phyloP scores from a whole-genome alignment of 2,113 vertebrate species.

The Oceanodroma tethys region DNA sequence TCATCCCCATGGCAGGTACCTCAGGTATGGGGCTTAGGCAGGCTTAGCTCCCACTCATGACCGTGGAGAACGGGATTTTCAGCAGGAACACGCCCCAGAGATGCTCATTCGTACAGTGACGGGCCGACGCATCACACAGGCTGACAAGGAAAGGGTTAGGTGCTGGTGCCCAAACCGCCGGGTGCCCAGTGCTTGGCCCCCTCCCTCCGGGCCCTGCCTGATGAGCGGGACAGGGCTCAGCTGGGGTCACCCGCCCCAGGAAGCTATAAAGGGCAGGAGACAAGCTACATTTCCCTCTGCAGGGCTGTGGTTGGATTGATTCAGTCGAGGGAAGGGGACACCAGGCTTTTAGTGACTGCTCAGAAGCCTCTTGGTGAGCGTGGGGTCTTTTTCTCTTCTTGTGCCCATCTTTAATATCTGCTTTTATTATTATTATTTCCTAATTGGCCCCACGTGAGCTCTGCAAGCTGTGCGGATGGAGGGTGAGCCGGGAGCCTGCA shows the following conservation, averaged over 20 bases:
- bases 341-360: background rate
- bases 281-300: rapidly evolving
- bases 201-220: background rate
- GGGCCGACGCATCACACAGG: rapidly evolving
- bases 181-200: background rate
- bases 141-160: background rate
- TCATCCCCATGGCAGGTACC: rapidly evolving
- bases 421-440: background rate
- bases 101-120: rapidly evolving
- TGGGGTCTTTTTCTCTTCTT: background rate
- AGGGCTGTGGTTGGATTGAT: background rate
- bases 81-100: background rate
- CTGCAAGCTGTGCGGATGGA: background rate
- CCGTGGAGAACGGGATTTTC: rapidly evolving
- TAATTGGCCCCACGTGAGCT: rapidly evolving
- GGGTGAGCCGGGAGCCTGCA: background rate
- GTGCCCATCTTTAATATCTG: background rate
- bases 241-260: background rate
- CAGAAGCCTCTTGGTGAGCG: background rate
- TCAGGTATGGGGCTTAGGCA: background rate
- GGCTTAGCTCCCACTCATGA: background rate
- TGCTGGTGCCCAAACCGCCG: background rate
- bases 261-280: background rate
- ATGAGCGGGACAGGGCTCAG: background rate
- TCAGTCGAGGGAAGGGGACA: rapidly evolving